A percentile compares a stretch with the other conserved stretches of the same genome.
Evolutionary conservation across 2,113 vertebrate species (phyloP).

Genomic region (Saguinus imperator): DNA sequence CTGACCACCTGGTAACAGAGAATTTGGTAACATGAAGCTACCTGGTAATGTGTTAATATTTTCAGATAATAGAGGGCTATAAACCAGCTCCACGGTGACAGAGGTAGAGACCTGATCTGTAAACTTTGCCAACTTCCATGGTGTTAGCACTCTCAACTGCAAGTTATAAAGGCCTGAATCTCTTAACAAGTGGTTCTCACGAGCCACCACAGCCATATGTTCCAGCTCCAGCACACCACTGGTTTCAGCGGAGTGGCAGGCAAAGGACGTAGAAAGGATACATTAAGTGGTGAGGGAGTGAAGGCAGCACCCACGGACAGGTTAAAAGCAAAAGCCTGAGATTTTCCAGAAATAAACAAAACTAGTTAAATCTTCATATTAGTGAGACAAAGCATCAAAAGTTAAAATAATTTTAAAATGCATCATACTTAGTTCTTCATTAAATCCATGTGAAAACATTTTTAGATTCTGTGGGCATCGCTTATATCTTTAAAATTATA

Average conservation of each 20-base stretch:
- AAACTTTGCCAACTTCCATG: not conserved
- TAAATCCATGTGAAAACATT: not conserved
- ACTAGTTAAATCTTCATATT: not conserved
- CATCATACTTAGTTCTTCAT: not conserved
- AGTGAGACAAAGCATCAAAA: not conserved
- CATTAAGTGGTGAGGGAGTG: not conserved
- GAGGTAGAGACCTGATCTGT: accelerated
- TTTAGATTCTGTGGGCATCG: not conserved
- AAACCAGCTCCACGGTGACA: not conserved
- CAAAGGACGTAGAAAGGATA: not conserved
- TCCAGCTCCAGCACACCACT: not conserved
- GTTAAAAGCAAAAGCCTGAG: not conserved
- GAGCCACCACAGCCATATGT: accelerated
- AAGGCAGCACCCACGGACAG: not conserved
- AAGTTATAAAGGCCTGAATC: not conserved
- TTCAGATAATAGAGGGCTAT: not conserved
- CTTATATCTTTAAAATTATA: slow-evolving; percentile 52
- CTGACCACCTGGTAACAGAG: not conserved
- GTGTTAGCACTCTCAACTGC: not conserved
- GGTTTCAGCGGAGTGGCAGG: accelerated
- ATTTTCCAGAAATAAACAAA: not conserved
- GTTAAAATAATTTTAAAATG: not conserved
- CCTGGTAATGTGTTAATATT: not conserved
- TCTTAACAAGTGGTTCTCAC: too few relatives aligned
- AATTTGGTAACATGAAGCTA: accelerated